These are phyloP conservation scores for Siniperca knerii DNA, from an alignment of 2,113 vertebrate species.

Conservation along the genomic window DNA sequence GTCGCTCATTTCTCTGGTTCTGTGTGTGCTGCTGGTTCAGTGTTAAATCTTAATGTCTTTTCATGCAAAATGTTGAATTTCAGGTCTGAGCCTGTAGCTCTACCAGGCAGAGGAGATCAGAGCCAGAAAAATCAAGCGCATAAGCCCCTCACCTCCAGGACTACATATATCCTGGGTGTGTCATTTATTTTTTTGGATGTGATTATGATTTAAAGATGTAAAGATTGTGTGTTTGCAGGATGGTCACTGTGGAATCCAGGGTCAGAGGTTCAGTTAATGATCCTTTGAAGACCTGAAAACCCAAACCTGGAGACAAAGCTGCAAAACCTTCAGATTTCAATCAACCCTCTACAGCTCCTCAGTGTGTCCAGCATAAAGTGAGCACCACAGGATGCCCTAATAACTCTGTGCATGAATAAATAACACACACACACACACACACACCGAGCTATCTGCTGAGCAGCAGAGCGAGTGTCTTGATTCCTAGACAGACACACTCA, in stretches of 20 bases:
- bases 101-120: neutral
- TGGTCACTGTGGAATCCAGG: neutral
- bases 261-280: conserved; percentile 24
- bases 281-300: neutral
- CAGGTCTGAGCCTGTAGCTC: neutral
- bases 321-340: neutral
- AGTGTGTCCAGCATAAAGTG: neutral
- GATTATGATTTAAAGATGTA: neutral
- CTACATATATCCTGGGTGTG: too few relatives aligned
- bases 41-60: neutral
- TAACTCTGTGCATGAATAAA: conserved; percentile 70
- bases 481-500: conserved; percentile 84
- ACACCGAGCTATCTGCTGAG: conserved; percentile 57
- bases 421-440: conserved; percentile 50
- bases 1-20: neutral
- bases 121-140: neutral
- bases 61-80: neutral
- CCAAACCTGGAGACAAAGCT: neutral
- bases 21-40: neutral
- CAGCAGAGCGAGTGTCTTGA: conserved; percentile 64
- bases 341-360: neutral
- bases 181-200: conserved; percentile 1
- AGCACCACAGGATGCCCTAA: conserved; percentile 49
- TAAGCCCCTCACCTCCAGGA: neutral
- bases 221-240: conserved; percentile 8